phyloP scores from a whole-genome alignment of 1,140 invertebrate species.

The Conus betulinus region DNA sequence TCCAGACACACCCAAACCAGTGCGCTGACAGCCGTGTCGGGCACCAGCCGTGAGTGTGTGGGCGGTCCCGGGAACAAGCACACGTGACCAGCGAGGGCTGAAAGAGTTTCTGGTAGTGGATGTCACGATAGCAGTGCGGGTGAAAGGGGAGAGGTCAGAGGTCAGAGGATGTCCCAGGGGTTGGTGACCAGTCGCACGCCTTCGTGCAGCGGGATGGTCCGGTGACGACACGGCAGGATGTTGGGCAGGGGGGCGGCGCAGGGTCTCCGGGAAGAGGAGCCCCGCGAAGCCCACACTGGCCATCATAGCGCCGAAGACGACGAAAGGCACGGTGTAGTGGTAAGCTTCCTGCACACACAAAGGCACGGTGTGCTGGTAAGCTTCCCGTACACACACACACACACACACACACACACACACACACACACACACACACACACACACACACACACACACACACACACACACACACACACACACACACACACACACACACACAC shows the following conservation, averaged over 20 bases:
- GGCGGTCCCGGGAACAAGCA: not conserved
- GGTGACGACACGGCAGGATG: constrained; percentile 61
- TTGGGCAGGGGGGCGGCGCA: constrained; percentile 55
- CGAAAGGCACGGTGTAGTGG: constrained; percentile 57
- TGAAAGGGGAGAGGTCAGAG: not conserved
- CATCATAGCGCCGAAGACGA: constrained; percentile 55
- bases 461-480: too few species aligned
- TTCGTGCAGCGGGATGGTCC: constrained; percentile 56
- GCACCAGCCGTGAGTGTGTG: too few species aligned
- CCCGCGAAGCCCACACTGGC: constrained; percentile 53
- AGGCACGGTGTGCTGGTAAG: constrained; percentile 34
- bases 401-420: not conserved
- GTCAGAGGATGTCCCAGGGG: constrained; percentile 43
- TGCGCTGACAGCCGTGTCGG: too few species aligned
- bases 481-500: too few species aligned
- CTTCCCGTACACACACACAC: constrained; percentile 32
- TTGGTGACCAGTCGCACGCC: constrained; percentile 46
- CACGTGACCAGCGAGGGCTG: too few species aligned
- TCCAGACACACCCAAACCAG: too few species aligned
- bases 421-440: not conserved
- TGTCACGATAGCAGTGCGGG: too few species aligned
- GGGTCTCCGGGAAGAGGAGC: constrained; percentile 57
- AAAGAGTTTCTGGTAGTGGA: too few species aligned
- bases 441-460: not conserved
- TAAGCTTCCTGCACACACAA: constrained; percentile 45